Conservation (phyloP, 2,797 vertebrate species). For the Bothrops alternatus region DNA sequence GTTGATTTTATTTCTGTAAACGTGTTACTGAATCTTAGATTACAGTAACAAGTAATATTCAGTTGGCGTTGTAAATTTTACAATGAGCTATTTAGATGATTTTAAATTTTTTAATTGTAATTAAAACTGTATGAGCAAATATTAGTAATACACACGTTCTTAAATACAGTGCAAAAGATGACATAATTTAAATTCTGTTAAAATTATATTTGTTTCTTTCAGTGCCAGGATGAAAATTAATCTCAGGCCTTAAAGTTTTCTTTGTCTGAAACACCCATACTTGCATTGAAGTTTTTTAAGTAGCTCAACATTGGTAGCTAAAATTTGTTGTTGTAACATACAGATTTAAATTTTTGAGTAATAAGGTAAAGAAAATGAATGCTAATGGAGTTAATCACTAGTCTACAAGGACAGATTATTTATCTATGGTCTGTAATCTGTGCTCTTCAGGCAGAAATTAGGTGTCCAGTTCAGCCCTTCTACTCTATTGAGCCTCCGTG, state of each 20-base stretch:
- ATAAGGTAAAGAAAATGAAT: background rate
- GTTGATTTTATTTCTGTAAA: constrained; percentile 12
- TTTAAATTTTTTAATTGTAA: background rate
- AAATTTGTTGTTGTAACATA: background rate
- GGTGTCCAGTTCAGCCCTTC: no score
- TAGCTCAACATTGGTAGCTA: background rate
- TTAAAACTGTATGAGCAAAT: background rate
- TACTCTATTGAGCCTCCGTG: no score
- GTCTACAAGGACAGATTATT: no score
- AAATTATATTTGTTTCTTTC: background rate
- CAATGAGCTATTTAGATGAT: constrained; percentile 5
- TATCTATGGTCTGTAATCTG: no score
- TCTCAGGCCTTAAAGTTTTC: background rate
- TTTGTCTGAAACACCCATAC: background rate
- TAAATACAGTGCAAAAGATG: background rate
- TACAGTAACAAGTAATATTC: background rate
- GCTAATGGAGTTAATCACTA: background rate
- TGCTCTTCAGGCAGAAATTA: no score
- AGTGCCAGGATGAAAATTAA: background rate
- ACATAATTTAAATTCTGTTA: background rate
- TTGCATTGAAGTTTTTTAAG: background rate
- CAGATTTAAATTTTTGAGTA: background rate
- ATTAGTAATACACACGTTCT: background rate
- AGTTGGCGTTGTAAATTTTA: constrained; percentile 7
- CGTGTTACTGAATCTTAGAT: background rate